A percentile compares a stretch with the other conserved stretches of the same genome.
Conservation (phyloP, 1,140 invertebrate genomes). For the Heliconius eleuchia region DNA sequence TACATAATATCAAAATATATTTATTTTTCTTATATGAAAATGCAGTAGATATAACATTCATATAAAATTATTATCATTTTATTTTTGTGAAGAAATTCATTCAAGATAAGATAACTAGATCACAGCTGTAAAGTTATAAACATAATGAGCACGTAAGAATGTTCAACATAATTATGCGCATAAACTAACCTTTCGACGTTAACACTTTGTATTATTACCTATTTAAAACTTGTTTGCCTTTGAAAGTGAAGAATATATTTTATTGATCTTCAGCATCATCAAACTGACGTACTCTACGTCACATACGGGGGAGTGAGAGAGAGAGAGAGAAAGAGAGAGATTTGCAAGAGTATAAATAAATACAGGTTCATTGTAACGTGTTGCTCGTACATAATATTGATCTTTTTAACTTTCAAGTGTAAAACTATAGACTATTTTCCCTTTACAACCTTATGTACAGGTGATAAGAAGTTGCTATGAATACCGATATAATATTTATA, state of each 20-base stretch:
- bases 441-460: too few relatives aligned
- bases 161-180: conserved; percentile 22
- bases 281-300: not conserved
- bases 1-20: too few relatives aligned
- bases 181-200: conserved; percentile 16
- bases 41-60: not conserved
- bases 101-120: conserved; percentile 20
- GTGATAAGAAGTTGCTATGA: too few relatives aligned
- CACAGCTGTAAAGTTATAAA: conserved; percentile 14
- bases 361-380: too few relatives aligned
- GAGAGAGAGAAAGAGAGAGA: too few relatives aligned
- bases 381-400: not conserved
- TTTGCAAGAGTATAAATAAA: too few relatives aligned
- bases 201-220: not conserved
- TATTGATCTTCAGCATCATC: not conserved
- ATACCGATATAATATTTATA: too few relatives aligned
- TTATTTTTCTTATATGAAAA: not conserved
- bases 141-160: conserved; percentile 28
- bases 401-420: too few relatives aligned
- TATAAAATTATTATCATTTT: conserved; percentile 1
- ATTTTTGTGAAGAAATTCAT: conserved; percentile 4
- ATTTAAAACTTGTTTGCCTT: conserved; percentile 15
- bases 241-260: conserved; percentile 11
- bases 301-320: too few relatives aligned
- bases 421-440: not conserved